phyloP scores from a whole-genome alignment of 2,888 invertebrate species.

The Panopea generosa region DNA sequence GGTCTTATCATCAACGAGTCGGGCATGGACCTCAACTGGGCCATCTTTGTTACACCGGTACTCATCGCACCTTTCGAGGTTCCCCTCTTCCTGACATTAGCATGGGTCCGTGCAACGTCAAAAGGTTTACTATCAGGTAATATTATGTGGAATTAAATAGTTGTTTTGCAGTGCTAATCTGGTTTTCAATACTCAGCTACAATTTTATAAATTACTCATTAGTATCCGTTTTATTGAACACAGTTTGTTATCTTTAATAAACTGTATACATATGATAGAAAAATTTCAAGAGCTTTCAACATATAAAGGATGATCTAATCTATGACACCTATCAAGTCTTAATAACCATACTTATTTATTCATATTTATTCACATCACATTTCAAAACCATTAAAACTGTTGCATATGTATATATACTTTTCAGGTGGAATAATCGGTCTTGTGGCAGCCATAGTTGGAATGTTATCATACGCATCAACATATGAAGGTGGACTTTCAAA shows the following conservation, averaged over 20 bases:
- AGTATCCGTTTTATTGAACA: too few relatives aligned
- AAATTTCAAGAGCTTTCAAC: too few relatives aligned
- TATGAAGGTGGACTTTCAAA: conserved; percentile 72
- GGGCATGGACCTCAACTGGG: conserved; percentile 79
- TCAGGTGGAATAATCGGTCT: conserved; percentile 72
- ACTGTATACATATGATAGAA: too few relatives aligned
- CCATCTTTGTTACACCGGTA: conserved; percentile 64
- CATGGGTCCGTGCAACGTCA: conserved; percentile 76
- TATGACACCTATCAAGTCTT: too few relatives aligned
- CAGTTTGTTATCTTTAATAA: too few relatives aligned
- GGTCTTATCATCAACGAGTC: conserved; percentile 69
- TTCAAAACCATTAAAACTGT: not conserved
- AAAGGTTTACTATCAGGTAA: conserved; percentile 73
- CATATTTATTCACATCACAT: too few relatives aligned
- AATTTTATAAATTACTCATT: too few relatives aligned
- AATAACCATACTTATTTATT: too few relatives aligned
- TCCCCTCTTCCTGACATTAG: conserved; percentile 75
- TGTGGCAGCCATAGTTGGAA: conserved; percentile 64
- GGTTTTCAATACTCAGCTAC: too few relatives aligned
- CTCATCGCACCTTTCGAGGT: conserved; percentile 75
- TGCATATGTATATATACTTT: not conserved
- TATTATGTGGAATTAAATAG: conserved; percentile 22
- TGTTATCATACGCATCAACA: conserved; percentile 69
- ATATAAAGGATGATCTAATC: too few relatives aligned
- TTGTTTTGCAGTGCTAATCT: too few relatives aligned